Conservation (phyloP, 2,888 invertebrate species). For the Oasisia sp. region DNA sequence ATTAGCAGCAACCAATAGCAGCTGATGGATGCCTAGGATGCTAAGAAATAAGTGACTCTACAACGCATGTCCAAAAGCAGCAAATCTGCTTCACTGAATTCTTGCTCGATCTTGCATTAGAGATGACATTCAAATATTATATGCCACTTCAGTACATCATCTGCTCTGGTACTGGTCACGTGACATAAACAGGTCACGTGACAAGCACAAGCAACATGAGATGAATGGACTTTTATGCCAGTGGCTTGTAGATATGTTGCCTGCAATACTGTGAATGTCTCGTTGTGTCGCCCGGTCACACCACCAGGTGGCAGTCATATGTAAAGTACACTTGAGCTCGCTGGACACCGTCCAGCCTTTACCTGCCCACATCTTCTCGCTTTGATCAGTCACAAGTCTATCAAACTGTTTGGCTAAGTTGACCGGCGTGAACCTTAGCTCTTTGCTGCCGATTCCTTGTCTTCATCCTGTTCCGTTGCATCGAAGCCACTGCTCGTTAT, state of each 20-base stretch:
- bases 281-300: neutral
- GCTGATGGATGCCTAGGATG: neutral
- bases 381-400: neutral
- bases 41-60: neutral
- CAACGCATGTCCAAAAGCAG: too few relatives aligned
- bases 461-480: neutral
- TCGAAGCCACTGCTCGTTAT: neutral
- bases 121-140: too few relatives aligned
- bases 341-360: neutral
- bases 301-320: neutral
- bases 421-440: neutral
- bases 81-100: too few relatives aligned
- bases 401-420: neutral
- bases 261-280: neutral
- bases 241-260: neutral
- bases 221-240: too few relatives aligned
- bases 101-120: too few relatives aligned
- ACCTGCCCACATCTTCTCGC: neutral
- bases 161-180: too few relatives aligned
- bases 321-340: neutral
- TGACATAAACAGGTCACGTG: too few relatives aligned
- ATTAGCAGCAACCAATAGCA: neutral
- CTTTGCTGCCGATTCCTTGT: conserved; percentile 17
- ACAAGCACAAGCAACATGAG: neutral
- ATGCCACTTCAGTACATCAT: too few relatives aligned